Base-by-base conservation (phyloP, 2,888 invertebrate genomes). In the Antitype chi region DNA sequence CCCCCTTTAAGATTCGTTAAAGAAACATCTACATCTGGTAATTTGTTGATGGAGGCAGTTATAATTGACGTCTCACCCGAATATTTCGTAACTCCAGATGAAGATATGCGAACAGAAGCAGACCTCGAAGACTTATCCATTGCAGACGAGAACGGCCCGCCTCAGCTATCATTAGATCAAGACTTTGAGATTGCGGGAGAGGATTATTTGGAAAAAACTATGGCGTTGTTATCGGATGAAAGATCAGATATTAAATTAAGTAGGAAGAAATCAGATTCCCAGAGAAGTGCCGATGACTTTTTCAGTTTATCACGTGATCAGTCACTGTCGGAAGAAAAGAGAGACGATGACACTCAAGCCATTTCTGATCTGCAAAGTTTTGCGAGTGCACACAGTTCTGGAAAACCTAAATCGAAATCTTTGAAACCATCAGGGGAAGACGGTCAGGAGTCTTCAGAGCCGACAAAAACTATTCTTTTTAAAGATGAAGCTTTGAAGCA, bases 61-160 rank as follows among this genome's bases (percentile, higher is more conserved):
- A 98, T 99, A 23, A 99, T 99, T 72, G 99, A 99, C 85, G 98
- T 99, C 0, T 98, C 98, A 0, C 98, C 98, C 1, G 98, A 99
- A 86, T 98, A 98, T 89, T 99, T 98, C 90, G 97, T 97, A 0
- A 97, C 98, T n/a, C 98, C 98, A 6, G 98, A 98, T 86, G 98
- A 98, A 90, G 99, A 99, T 91, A 95, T 98, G 80, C 97, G 98
- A 73, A 99, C 99, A 0, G 99, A 99, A 94, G 98, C 98, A 0
- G 99, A 98, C 85, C 96, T 99, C 81, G 99, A 99, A 91, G 99
- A 99, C 89, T 98, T 98, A 79, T 98, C 99, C 0, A 98, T 98
- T 74, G 97, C 98, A 60, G 98, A 98, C 90, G 98, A 98, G 90
- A 97, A 97, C 69, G 94, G 92, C n/a, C 88, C 90, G 0, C 94